Evolutionary conservation across 2,888 invertebrate genomes (phyloP).

Genomic region (Arrhopalites spinosus): DNA sequence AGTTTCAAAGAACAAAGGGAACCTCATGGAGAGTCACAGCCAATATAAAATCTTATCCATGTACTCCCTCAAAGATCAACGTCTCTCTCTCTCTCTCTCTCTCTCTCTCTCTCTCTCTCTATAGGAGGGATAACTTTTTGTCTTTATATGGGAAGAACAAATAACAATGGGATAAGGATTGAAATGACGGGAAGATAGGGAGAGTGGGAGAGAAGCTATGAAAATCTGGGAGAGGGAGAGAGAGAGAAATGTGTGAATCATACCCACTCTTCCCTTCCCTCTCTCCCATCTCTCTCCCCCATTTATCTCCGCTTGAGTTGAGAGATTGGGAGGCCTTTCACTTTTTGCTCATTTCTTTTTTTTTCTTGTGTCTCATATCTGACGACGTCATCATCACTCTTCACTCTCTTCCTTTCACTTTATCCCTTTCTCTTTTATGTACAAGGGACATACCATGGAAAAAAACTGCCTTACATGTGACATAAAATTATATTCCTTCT

Average conservation of each 20-base stretch:
- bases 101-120: no score
- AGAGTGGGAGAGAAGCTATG: constrained; percentile 5
- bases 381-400: constrained; percentile 45
- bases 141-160: neutral
- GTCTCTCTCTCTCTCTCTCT: no score
- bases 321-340: constrained; percentile 31
- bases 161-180: constrained; percentile 14
- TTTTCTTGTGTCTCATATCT: constrained; percentile 39
- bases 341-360: constrained; percentile 35
- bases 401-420: constrained; percentile 19
- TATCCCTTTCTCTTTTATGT: neutral
- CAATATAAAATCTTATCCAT: no score
- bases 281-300: no score
- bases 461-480: no score
- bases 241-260: constrained; percentile 29
- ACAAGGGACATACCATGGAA: no score
- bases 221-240: neutral
- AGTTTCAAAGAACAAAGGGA: neutral
- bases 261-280: constrained; percentile 23
- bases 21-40: neutral
- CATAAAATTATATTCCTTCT: no score
- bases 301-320: constrained; percentile 21
- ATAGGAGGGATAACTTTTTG: neutral
- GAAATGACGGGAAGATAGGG: neutral
- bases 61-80: no score